Base-by-base conservation (phyloP, 2,797 vertebrate genomes). In the Lepilemur ruficaudatus region DNA sequence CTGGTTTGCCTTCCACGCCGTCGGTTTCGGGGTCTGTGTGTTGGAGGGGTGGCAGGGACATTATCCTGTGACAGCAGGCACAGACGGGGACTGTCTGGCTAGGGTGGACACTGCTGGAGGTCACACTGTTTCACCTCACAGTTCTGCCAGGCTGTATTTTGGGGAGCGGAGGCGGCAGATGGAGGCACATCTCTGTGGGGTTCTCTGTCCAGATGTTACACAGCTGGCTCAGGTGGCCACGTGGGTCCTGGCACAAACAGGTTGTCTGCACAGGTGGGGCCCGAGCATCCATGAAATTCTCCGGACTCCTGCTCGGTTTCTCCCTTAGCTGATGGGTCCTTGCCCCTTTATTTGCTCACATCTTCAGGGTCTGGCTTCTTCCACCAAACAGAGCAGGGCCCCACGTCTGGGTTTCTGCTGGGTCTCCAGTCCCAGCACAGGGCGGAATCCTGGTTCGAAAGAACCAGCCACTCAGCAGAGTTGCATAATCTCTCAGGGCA, bases 41-140 rank as follows among this genome's bases (percentile, higher is more conserved):
- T 11, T 17, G 7, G 52, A 61, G 67, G 69, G 57, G 25, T 4
- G 10, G 28, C 32, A 35, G 20, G 17, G 17, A 25, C 5, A 11
- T 7, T 55, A 11, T 2, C 30, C 2, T 30, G 12, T 0, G 0
- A 70, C 8, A n/a, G 8, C 0, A 4, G 69, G 17, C 5, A 7
- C 22, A 11, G 13, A 7, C 4, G 2, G 23, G 35, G 32, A 15
- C 7, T 12, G 5, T 28, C 20, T 65, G 25, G 50, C 1, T 2
- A 43, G 38, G 65, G 15, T 7, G 10, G 30, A 48, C 15, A 5
- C 0, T 43, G 35, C 38, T 32, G n/a, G n/a, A 23, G 4, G n/a
- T 61, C 17, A 50, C 13, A 20, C 50, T 23, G 50, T 25, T 20
- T 57, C 35, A 0, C 28, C 32, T 81, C 72, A 23, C 2, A 4